Evolutionary conservation across 2,113 vertebrate species (phyloP).

Genomic region (Hepsetus odoe): DNA sequence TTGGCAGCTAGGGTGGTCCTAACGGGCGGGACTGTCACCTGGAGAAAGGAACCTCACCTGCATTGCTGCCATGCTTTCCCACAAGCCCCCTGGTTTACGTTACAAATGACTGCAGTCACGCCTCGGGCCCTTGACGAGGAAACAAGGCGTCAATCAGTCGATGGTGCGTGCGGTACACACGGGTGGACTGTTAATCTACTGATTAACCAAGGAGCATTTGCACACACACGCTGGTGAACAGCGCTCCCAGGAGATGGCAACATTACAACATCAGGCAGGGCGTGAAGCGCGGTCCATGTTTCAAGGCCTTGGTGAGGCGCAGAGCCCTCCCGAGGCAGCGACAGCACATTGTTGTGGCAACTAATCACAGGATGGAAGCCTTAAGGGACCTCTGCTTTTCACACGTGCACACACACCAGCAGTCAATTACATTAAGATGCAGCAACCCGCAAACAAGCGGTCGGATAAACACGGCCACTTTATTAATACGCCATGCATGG

Average conservation of each 20-base stretch:
- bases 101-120: constrained; percentile 61
- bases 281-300: background rate
- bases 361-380: background rate
- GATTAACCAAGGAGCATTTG: constrained; percentile 55
- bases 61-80: constrained; percentile 45
- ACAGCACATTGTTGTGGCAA: background rate
- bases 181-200: constrained; percentile 37
- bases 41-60: constrained; percentile 26
- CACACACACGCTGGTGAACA: constrained; percentile 5
- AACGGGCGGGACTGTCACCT: constrained; percentile 52
- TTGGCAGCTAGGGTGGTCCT: constrained; percentile 45
- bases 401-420: background rate
- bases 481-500: background rate
- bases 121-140: background rate
- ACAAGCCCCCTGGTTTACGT: constrained; percentile 66
- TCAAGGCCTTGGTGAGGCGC: background rate
- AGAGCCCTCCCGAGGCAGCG: background rate
- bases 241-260: constrained; percentile 1
- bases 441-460: background rate
- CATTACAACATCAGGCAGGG: background rate
- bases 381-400: background rate
- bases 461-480: background rate
- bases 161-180: background rate
- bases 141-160: constrained; percentile 12
- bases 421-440: background rate